These are phyloP conservation scores for Hippocampus guttulatus DNA, from an alignment of 2,113 vertebrate genomes.

Conservation along the genomic window DNA sequence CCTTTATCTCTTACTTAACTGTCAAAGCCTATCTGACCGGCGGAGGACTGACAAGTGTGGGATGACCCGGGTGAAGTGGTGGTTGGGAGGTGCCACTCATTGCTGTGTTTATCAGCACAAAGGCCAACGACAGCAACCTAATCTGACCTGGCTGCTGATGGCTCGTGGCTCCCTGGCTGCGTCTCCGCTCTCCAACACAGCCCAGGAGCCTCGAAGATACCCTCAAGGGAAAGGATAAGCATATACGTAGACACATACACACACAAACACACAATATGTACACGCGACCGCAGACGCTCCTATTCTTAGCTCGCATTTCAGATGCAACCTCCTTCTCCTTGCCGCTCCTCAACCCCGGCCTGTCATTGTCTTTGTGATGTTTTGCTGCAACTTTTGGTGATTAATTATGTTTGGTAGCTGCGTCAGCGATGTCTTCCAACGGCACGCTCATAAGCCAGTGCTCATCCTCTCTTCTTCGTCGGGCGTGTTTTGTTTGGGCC, in stretches of 20 bases:
- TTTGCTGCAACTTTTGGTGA: slow-evolving; percentile 53
- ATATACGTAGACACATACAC: background rate
- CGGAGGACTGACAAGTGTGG: slow-evolving; percentile 71
- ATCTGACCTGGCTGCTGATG: slow-evolving; percentile 68
- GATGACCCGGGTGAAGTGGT: slow-evolving; percentile 69
- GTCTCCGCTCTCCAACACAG: slow-evolving; percentile 46
- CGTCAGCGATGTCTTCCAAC: slow-evolving; percentile 43
- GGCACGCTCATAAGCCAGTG: slow-evolving; percentile 35
- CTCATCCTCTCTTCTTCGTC: slow-evolving; percentile 26
- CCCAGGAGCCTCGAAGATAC: slow-evolving; percentile 28
- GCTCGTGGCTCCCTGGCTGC: slow-evolving; percentile 53
- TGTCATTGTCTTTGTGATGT: slow-evolving; percentile 50
- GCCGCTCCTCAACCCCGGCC: slow-evolving; percentile 28
- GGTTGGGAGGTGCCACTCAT: slow-evolving; percentile 79
- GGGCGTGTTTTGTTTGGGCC: slow-evolving; percentile 20
- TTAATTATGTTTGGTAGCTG: slow-evolving; percentile 61
- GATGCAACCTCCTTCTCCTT: slow-evolving; percentile 30
- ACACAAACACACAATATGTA: background rate
- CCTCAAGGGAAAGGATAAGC: slow-evolving; percentile 26
- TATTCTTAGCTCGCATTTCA: slow-evolving; percentile 27
- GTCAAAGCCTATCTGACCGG: slow-evolving; percentile 72
- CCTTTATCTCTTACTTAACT: slow-evolving; percentile 76
- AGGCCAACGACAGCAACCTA: slow-evolving; percentile 61
- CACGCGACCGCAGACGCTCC: slow-evolving; percentile 15
- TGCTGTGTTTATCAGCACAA: slow-evolving; percentile 63